phyloP scores from a whole-genome alignment of 2,113 vertebrate species.

The Haliaeetus leucogaster region DNA sequence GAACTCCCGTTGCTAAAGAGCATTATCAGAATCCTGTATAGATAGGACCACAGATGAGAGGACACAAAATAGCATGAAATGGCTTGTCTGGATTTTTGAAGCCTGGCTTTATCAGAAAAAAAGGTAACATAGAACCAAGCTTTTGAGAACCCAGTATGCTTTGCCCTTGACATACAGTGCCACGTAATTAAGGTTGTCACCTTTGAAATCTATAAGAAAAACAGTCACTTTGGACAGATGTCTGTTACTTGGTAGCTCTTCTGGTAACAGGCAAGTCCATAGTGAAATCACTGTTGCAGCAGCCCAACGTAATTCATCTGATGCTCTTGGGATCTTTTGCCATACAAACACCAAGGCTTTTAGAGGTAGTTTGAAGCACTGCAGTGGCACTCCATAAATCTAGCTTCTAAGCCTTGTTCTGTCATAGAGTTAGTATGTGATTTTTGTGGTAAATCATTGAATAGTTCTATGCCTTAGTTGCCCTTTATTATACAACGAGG shows the following conservation, averaged over 20 bases:
- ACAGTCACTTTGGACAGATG: not conserved
- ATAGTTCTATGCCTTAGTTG: not conserved
- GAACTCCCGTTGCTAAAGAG: not conserved
- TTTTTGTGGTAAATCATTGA: slow-evolving; percentile 10
- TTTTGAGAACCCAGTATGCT: not conserved
- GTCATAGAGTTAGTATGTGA: not conserved
- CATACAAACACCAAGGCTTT: not conserved
- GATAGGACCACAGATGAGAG: not conserved
- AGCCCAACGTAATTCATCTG: not conserved
- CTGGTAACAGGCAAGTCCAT: not conserved
- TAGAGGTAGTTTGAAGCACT: not conserved
- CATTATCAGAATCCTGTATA: not conserved
- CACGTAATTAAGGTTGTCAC: not conserved
- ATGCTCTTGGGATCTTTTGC: not conserved
- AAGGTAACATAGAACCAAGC: not conserved
- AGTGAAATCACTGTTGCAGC: not conserved
- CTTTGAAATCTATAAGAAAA: not conserved
- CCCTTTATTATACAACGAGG: not conserved
- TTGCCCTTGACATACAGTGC: not conserved
- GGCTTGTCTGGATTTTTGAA: not conserved
- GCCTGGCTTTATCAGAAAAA: not conserved
- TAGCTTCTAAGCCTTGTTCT: not conserved
- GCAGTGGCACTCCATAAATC: not conserved
- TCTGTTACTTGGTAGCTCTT: not conserved
- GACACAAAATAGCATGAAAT: not conserved